Base-by-base conservation (phyloP, 64 coral and sea anemone genomes). In the Stichodactyla helianthus region DNA sequence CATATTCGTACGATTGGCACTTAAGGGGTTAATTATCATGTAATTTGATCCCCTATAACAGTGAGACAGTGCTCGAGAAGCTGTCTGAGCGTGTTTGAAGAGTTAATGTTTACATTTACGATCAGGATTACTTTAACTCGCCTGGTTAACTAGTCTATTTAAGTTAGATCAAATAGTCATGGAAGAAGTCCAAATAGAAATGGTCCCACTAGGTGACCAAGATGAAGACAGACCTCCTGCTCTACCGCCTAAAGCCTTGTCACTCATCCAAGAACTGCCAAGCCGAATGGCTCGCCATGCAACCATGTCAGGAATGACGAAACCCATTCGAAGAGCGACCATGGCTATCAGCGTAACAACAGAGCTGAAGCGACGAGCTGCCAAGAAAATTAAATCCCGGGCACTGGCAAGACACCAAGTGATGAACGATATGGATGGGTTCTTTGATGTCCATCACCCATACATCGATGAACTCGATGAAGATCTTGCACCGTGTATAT, bases 221-320 rank as follows among this genome's bases (percentile, higher is more conserved):
- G 83, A 84, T 54, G 83, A 84, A 22, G 78, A 81, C 50, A 15
- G 20, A 20, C 83, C 83, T 2, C 82, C 82, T 22, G 5, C 44
- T 10, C 31, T 84, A 14, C 83, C 83, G 22, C 83, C 83, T 16
- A 84, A 84, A 84, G 59, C 54, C 16, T 58, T 56, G 15, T 26
- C 83, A 12, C 51, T 81, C 52, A 87, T 87, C 51, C 84, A 87
- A 51, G 77, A 87, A 10, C 78, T 92, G 18, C 90, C 90, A 7
- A 92, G 90, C 8, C 83, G 83, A 51, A 78, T 89, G 5, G 85
- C 89, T 50, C 85, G 88, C 27, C 94, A 86, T 52, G 78, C 91
- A 7, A 82, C 88, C 12, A 81, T 89, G 27, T 54, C 88, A n/a
- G 77, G 76, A 3, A 87, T 94, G 1, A 87, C 55, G 31, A 74